Percentiles rank a stretch among this genome's conserved stretches.
phyloP scores from a whole-genome alignment of 2,888 invertebrate species.

The Netelia fuscicornis region DNA sequence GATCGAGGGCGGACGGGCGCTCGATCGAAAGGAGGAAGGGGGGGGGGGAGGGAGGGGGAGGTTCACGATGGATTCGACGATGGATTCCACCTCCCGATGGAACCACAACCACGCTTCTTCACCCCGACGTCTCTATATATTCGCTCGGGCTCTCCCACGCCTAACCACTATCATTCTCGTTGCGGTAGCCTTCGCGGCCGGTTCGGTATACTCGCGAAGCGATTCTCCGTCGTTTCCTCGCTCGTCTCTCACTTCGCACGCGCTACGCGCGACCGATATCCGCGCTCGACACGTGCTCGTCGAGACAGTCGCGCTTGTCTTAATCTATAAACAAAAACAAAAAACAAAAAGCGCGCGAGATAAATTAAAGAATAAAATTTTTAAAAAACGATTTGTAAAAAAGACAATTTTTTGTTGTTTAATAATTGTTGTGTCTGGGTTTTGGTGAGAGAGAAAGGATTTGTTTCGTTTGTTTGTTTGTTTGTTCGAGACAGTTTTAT shows the following conservation, averaged over 20 bases:
- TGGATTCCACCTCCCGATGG: slow-evolving; percentile 67
- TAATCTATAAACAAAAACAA: slow-evolving; percentile 10
- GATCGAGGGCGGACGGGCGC: not conserved
- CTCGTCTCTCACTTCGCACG: slow-evolving; percentile 60
- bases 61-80: slow-evolving; percentile 55
- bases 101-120: slow-evolving; percentile 61
- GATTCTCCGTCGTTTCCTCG: slow-evolving; percentile 35
- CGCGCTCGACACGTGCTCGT: slow-evolving; percentile 56
- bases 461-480: not conserved
- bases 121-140: slow-evolving; percentile 66
- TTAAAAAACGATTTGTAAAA: not conserved
- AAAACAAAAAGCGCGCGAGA: slow-evolving; percentile 7
- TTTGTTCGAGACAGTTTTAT: not conserved
- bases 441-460: not conserved
- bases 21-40: not conserved
- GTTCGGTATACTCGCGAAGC: slow-evolving; percentile 63
- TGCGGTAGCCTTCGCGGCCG: slow-evolving; percentile 74
- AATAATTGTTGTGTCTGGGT: slow-evolving; percentile 16
- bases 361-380: not conserved
- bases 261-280: slow-evolving; percentile 62
- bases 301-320: slow-evolving; percentile 6
- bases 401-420: no score
- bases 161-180: slow-evolving; percentile 74
- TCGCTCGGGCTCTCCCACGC: slow-evolving; percentile 70
- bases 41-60: not conserved